Conservation (phyloP, 2,797 vertebrate species). For the Perodicticus potto region DNA sequence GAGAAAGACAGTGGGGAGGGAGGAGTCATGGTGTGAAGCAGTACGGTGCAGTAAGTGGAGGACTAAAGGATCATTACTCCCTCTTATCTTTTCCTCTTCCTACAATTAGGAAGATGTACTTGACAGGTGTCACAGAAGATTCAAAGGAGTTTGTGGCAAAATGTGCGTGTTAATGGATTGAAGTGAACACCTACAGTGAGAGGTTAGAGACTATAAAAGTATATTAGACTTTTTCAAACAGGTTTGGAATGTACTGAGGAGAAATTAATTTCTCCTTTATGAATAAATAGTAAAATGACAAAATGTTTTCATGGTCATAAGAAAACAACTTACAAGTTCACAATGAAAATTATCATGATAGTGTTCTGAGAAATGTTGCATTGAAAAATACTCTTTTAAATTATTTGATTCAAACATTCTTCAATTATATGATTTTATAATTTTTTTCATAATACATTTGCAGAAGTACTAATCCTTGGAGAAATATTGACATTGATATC, state of each 20-base stretch:
- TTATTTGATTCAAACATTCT: constrained; percentile 7
- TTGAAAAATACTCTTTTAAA: constrained; percentile 12
- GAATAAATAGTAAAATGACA: neutral
- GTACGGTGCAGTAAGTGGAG: neutral
- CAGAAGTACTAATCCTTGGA: neutral
- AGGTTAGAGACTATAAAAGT: neutral
- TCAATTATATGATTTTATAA: neutral
- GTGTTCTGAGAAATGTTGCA: neutral
- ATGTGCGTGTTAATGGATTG: neutral
- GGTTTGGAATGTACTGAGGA: neutral
- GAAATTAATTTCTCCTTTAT: neutral
- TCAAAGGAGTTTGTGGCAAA: neutral
- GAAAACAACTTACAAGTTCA: neutral
- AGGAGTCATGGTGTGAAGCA: neutral
- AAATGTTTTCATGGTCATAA: neutral
- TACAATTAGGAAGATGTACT: neutral
- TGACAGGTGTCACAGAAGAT: neutral
- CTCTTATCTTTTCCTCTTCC: neutral
- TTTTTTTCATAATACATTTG: neutral
- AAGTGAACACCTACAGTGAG: neutral
- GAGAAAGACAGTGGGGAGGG: neutral
- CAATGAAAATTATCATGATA: neutral
- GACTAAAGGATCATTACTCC: neutral
- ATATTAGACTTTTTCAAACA: neutral
- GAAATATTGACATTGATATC: neutral